Percentiles rank a stretch among this genome's conserved stretches.
Evolutionary conservation across 2,113 vertebrate species (phyloP).

Genomic region (Boleophthalmus pectinirostris): DNA sequence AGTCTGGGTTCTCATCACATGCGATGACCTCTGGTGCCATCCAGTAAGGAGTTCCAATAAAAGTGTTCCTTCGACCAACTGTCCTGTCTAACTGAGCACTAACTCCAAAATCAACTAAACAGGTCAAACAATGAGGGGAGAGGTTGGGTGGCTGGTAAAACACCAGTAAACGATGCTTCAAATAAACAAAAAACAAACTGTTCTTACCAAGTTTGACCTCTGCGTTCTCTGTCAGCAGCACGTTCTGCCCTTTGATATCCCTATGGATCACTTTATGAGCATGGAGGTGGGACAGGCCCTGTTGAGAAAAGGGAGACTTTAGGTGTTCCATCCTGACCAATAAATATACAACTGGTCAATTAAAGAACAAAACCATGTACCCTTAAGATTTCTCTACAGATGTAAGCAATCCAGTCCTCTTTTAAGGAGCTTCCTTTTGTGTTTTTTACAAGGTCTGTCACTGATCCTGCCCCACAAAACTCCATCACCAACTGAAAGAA

Average conservation of each 20-base stretch:
- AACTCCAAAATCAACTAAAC: slow-evolving; percentile 90
- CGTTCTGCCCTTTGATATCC: slow-evolving; percentile 94
- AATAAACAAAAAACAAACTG: not conserved
- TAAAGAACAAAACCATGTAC: slow-evolving; percentile 61
- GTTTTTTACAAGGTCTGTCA: slow-evolving; percentile 92
- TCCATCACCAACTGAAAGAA: slow-evolving; percentile 88
- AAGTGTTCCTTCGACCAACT: slow-evolving; percentile 90
- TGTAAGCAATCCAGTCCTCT: slow-evolving; percentile 92
- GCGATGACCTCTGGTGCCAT: slow-evolving; percentile 95
- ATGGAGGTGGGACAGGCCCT: slow-evolving; percentile 92
- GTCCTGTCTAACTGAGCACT: slow-evolving; percentile 92
- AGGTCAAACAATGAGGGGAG: slow-evolving; percentile 13
- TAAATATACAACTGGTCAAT: not conserved
- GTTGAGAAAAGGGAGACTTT: slow-evolving; percentile 18
- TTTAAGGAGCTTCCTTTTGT: slow-evolving; percentile 91
- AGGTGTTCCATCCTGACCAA: not conserved
- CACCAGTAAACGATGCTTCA: not conserved
- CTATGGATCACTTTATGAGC: slow-evolving; percentile 92
- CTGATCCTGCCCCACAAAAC: slow-evolving; percentile 91
- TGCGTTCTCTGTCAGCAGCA: slow-evolving; percentile 90
- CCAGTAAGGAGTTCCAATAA: slow-evolving; percentile 94
- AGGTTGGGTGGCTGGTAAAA: not conserved
- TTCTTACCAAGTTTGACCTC: slow-evolving; percentile 90
- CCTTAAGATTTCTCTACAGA: slow-evolving; percentile 91
- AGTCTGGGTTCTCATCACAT: slow-evolving; percentile 92